Conservation (phyloP, 2,797 vertebrate species). For the Falco cherrug region DNA sequence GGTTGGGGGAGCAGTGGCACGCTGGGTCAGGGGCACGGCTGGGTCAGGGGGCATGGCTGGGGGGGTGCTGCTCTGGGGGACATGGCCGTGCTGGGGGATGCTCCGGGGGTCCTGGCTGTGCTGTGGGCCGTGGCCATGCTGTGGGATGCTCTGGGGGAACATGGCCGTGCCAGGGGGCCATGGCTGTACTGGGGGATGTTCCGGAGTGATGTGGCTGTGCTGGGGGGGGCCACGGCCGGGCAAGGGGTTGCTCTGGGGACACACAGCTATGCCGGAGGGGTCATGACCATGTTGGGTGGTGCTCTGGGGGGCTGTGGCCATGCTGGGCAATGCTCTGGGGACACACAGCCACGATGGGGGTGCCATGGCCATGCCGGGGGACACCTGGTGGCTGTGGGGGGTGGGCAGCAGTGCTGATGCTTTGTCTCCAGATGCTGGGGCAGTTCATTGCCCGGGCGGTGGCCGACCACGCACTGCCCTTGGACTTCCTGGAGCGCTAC, state of each 20-base stretch:
- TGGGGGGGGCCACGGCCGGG: background rate
- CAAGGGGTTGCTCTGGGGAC: too few species aligned
- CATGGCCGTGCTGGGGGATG: too few species aligned
- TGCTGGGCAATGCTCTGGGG: background rate
- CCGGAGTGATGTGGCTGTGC: background rate
- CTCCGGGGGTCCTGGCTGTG: background rate
- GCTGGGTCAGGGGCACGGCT: background rate
- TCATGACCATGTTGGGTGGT: too few species aligned
- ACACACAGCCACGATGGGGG: too few species aligned
- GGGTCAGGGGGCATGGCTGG: background rate
- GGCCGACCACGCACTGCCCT: conserved; percentile 86
- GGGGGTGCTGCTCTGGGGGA: too few species aligned
- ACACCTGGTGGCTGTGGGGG: background rate
- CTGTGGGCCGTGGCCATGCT: background rate
- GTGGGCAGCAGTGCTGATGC: background rate
- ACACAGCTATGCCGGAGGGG: background rate
- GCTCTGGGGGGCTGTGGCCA: background rate
- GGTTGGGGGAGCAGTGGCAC: conserved; percentile 34
- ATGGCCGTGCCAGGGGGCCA: background rate
- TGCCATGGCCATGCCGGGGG: too few species aligned
- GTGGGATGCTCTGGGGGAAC: background rate
- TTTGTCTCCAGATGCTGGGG: conserved; percentile 83
- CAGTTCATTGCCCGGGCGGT: conserved; percentile 90
- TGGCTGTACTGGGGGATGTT: background rate
- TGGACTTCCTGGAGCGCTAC: conserved; percentile 86